These are phyloP conservation scores for Garrulus glandarius DNA, from an alignment of 2,797 vertebrate species.

Conservation along the genomic window DNA sequence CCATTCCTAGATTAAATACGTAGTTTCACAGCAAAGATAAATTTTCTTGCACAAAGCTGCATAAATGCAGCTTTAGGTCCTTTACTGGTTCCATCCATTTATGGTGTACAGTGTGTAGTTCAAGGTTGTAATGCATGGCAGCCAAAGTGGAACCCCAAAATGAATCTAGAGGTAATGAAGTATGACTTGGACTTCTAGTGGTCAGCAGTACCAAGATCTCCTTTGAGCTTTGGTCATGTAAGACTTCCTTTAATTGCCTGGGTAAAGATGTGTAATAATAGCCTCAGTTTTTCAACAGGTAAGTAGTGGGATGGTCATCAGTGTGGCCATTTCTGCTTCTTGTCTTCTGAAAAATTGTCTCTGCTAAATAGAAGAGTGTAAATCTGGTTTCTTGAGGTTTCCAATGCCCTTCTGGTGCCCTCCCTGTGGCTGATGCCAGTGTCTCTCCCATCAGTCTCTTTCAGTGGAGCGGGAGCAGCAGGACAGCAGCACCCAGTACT, in stretches of 20 bases:
- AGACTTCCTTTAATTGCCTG: neutral
- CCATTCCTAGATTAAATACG: neutral
- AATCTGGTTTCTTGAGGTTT: neutral
- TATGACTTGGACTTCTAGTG: neutral
- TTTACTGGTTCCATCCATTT: neutral
- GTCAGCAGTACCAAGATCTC: neutral
- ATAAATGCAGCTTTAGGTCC: neutral
- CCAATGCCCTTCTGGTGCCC: neutral
- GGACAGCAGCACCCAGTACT: conserved; percentile 73
- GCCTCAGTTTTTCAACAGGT: neutral
- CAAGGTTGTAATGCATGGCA: neutral
- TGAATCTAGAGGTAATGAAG: neutral
- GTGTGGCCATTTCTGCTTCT: neutral
- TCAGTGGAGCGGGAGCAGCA: conserved; percentile 82
- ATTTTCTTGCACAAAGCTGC: neutral
- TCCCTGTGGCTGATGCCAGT: neutral
- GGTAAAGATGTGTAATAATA: neutral
- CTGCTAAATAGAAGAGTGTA: neutral
- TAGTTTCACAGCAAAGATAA: neutral
- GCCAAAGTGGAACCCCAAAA: neutral
- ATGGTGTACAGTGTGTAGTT: neutral
- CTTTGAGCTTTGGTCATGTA: neutral
- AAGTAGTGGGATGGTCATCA: neutral
- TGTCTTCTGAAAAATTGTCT: neutral
- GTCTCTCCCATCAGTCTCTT: conserved; percentile 72